A percentile compares a stretch with the other conserved stretches of the same genome.
Conservation (phyloP, 2,797 vertebrate species). For the Phalanger gymnotis region DNA sequence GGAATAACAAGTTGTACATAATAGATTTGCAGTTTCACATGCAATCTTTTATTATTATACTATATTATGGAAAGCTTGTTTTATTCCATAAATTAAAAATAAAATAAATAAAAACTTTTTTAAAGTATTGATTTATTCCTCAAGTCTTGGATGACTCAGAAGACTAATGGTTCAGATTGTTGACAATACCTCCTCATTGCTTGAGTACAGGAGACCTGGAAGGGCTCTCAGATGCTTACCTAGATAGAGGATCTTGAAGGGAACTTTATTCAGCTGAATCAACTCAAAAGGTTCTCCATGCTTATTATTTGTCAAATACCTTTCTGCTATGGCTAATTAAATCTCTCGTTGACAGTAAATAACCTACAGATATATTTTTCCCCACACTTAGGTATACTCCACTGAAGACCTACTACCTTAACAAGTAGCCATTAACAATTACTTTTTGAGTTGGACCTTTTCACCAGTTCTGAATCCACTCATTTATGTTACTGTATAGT, state of each 20-base stretch:
- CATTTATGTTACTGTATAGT: not conserved
- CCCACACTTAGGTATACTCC: not conserved
- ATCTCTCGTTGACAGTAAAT: not conserved
- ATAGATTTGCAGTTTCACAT: not conserved
- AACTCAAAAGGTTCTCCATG: not conserved
- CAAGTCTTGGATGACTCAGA: not conserved
- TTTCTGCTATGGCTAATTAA: not conserved
- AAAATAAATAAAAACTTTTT: not conserved
- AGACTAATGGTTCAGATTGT: not conserved
- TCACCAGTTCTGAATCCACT: not conserved
- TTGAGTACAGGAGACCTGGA: not conserved
- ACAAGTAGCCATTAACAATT: not conserved
- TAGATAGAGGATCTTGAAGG: not conserved
- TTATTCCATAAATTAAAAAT: not conserved
- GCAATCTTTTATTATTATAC: not conserved
- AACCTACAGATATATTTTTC: not conserved
- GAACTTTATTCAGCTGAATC: not conserved
- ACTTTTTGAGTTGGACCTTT: not conserved
- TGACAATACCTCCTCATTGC: not conserved
- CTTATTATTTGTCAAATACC: not conserved
- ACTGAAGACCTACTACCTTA: not conserved
- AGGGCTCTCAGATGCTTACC: not conserved
- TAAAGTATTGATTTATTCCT: not conserved
- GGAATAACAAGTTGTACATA: not conserved
- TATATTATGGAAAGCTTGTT: not conserved